These are phyloP conservation scores for Natrix natrix DNA, from an alignment of 2,797 vertebrate species.

Conservation along the genomic window DNA sequence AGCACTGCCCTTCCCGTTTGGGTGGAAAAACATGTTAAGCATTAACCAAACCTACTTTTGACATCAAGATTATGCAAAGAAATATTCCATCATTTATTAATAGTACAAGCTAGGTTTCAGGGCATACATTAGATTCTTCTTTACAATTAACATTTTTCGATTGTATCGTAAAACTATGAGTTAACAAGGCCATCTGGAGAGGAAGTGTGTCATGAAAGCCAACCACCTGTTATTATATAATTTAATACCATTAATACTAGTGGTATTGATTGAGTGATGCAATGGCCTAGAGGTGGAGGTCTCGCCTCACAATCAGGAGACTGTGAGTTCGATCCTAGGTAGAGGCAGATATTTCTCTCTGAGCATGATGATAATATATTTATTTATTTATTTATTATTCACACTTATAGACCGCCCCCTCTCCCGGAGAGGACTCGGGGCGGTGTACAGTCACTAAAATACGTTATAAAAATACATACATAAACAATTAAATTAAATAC, in stretches of 20 bases:
- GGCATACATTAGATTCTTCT: neutral
- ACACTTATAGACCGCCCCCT: too few relatives aligned
- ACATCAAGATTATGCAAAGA: neutral
- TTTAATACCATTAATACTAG: neutral
- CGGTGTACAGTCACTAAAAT: too few relatives aligned
- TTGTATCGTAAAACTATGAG: neutral
- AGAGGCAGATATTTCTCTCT: too few relatives aligned
- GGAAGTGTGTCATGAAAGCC: neutral
- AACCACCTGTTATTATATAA: neutral
- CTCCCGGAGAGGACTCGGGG: too few relatives aligned
- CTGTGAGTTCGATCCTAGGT: too few relatives aligned
- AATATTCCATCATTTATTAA: neutral
- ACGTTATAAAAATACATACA: too few relatives aligned
- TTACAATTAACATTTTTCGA: neutral
- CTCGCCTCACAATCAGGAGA: too few relatives aligned
- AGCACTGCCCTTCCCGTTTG: neutral
- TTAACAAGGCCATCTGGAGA: neutral
- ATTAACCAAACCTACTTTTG: neutral
- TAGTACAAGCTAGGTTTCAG: neutral
- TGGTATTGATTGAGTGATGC: neutral
- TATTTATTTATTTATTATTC: too few relatives aligned
- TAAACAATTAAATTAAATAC: too few relatives aligned
- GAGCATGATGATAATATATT: too few relatives aligned
- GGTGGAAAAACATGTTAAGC: neutral
- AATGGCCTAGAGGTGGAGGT: too few relatives aligned